These are phyloP conservation scores for Galemys pyrenaicus DNA, from an alignment of 2,113 vertebrate species.

Conservation along the genomic window DNA sequence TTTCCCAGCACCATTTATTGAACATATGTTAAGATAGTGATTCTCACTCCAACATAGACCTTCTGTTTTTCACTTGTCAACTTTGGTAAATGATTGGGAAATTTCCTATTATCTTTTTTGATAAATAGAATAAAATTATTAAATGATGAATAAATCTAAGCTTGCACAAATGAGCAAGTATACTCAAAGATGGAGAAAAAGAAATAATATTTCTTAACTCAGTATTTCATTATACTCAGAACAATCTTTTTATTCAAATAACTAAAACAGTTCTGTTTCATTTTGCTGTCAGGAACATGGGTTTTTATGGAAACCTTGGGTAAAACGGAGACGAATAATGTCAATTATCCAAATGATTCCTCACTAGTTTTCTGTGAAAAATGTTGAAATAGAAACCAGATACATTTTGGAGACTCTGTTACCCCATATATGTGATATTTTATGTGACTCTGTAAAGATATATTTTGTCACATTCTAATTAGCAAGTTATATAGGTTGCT, in stretches of 20 bases:
- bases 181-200: neutral
- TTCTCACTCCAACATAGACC: neutral
- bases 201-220: neutral
- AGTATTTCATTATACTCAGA: neutral
- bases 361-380: neutral
- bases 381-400: constrained; percentile 7
- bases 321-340: neutral
- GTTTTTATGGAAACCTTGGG: neutral
- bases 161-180: neutral
- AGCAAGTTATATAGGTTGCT: constrained; percentile 67
- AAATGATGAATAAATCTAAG: neutral
- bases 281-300: neutral
- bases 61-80: neutral
- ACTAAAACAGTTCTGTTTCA: neutral
- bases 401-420: constrained; percentile 28
- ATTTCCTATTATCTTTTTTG: constrained; percentile 24
- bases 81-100: constrained; percentile 15
- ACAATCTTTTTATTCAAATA: neutral
- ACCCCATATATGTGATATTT: constrained; percentile 45
- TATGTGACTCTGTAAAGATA: constrained; percentile 54
- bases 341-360: neutral
- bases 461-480: constrained; percentile 65
- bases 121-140: neutral
- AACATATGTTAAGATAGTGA: neutral
- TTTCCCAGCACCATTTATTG: too few relatives aligned